These are phyloP conservation scores for Gopherus flavomarginatus DNA, from an alignment of 2,113 vertebrate species.

Conservation along the genomic window DNA sequence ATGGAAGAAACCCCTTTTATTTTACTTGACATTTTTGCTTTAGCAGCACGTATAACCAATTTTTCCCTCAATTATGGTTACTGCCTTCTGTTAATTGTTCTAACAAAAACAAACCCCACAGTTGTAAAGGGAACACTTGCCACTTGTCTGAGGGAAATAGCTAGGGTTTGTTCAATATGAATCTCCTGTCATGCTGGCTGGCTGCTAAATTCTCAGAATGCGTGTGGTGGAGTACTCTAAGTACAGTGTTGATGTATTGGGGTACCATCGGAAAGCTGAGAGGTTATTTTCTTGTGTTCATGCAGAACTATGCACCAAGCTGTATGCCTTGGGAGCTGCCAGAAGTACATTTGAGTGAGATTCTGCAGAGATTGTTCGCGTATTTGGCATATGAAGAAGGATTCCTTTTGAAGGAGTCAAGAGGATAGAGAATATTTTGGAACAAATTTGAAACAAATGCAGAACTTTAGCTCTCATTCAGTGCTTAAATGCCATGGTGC, in stretches of 20 bases:
- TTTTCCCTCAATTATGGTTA: background rate
- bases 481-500: background rate
- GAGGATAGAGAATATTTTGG: background rate
- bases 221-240: background rate
- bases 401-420: background rate
- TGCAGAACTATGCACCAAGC: background rate
- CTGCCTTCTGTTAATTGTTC: background rate
- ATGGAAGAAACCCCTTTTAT: background rate
- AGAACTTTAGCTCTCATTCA: background rate
- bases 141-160: background rate
- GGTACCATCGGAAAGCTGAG: background rate
- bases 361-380: background rate
- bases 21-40: background rate
- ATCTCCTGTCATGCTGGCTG: background rate
- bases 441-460: background rate
- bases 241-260: background rate
- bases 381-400: background rate
- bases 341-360: background rate
- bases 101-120: background rate
- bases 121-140: background rate
- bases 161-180: background rate
- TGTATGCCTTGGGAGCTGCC: background rate
- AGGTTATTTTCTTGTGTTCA: background rate
- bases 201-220: background rate
- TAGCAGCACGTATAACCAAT: background rate